A percentile compares a stretch with the other conserved stretches of the same genome.
These are phyloP conservation scores for Plutomurus gul DNA, from an alignment of 1,140 invertebrate genomes.

Conservation along the genomic window DNA sequence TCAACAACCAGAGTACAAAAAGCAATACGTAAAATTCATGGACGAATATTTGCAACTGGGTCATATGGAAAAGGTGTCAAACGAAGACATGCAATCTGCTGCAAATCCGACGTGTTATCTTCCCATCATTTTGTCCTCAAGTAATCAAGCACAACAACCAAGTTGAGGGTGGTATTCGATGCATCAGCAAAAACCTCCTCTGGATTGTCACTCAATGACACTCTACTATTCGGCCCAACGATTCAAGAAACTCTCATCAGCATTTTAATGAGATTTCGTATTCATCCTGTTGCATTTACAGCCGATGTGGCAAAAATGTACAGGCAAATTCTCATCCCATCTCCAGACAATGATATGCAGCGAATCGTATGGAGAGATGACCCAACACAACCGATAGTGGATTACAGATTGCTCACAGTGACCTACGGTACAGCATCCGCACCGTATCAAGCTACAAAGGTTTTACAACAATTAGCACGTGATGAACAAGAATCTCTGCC, in stretches of 20 bases:
- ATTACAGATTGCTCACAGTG: background rate
- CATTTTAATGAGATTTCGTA: constrained; percentile 35
- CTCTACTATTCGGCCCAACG: constrained; percentile 38
- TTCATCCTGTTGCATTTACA: constrained; percentile 43
- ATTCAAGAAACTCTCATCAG: constrained; percentile 38
- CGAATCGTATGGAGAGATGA: constrained; percentile 48
- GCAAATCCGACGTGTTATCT: constrained; percentile 41
- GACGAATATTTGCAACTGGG: constrained; percentile 53
- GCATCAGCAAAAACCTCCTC: constrained; percentile 33
- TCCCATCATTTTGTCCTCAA: constrained; percentile 50
- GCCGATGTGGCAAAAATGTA: constrained; percentile 54
- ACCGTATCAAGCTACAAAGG: background rate
- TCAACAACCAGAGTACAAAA: constrained; percentile 36
- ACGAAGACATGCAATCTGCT: constrained; percentile 24
- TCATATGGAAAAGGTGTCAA: constrained; percentile 51
- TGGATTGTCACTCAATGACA: constrained; percentile 48
- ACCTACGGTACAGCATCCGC: background rate
- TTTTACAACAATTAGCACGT: background rate
- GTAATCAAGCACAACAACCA: constrained; percentile 42
- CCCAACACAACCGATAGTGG: background rate
- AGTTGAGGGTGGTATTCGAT: constrained; percentile 50
- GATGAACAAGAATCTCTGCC: background rate
- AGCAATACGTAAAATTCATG: constrained; percentile 54
- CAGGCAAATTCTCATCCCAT: constrained; percentile 28
- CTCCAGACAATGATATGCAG: constrained; percentile 37